Evolutionary conservation across 1,140 invertebrate species (phyloP), one percentile per base, ranked within the genome.

Genomic region (Cydia strobilella): DNA sequence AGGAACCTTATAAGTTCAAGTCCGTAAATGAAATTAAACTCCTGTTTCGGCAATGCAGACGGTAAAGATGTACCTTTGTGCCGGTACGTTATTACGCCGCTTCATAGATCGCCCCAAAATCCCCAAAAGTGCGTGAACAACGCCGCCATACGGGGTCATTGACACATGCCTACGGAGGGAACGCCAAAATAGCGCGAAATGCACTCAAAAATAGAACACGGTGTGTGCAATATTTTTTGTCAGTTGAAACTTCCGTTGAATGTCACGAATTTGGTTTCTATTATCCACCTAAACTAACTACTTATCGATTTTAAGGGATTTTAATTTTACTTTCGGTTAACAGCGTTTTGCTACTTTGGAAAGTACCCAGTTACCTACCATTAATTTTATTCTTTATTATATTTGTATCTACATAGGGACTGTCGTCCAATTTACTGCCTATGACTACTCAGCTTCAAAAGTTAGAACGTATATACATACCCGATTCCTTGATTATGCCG

Each of bases 121-220:
- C 87, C 82, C 86, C 79, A 91, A 91, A 91, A 90, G 81, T 89
- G 87, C 85, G 89, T 90, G 84, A 93, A 91, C 89, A 91, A 90
- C 86, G 89, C 80, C 76, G 80, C 78, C 80, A 89, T 91, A 87
- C 89, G 86, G 84, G 90, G 90, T 93, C 90, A 93, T 89, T 93
- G 90, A 93, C 90, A 90, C 81, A 88, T 86, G 84, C 80, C 77
- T 84, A 87, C 83, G 85, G 85, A 90, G 90, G 89, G 90, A 92
- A 93, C 91, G 90, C 88, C 90, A 91, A 91, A 91, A 93, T 91
- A 93, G 90, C 91, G 90, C 90, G 83, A 93, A 93, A 93, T 93
- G 90, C 89, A 91, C 88, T 90, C 86, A 91, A 90, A 93, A 93
- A 91, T 91, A 93, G 89, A 91, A 74, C 84, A 91, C 86, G 85